These are phyloP conservation scores for Mesocentrotus franciscanus DNA, from an alignment of 53 echinoderm and acorn worm species.

Conservation along the genomic window DNA sequence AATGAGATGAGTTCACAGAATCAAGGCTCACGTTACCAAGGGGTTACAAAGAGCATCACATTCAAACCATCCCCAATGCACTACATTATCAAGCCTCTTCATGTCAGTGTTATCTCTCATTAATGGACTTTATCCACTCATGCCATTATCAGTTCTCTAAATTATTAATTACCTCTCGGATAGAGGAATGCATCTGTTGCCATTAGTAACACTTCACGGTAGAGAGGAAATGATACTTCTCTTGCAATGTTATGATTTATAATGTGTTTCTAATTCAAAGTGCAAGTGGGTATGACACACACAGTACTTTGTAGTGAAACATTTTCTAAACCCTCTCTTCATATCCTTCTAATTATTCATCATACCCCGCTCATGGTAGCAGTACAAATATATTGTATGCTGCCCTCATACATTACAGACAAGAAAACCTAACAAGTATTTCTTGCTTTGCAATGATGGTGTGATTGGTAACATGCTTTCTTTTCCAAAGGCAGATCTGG, in stretches of 20 bases:
- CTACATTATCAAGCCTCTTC: background rate
- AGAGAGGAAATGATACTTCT: no score
- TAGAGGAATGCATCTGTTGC: no score
- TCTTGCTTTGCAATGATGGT: background rate
- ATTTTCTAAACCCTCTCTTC: background rate
- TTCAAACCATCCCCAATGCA: background rate
- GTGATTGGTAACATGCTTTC: background rate
- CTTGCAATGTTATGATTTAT: no score
- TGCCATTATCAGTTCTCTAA: no score
- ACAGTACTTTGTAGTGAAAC: no score
- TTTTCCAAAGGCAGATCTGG: background rate
- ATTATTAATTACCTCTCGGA: no score
- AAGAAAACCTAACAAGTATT: background rate
- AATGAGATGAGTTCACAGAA: background rate
- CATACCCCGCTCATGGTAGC: background rate
- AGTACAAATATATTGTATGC: background rate
- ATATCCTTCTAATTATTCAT: background rate
- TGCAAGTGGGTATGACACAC: no score
- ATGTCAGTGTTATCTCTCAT: background rate
- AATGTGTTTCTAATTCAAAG: no score
- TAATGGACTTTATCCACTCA: no score
- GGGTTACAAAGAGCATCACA: background rate
- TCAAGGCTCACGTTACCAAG: background rate
- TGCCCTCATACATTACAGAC: constrained; percentile 7
- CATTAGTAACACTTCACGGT: no score